A percentile compares a stretch with the other conserved stretches of the same genome.
phyloP scores from a whole-genome alignment of 2,797 vertebrate genomes.

The Melanotaenia maccullochi region DNA sequence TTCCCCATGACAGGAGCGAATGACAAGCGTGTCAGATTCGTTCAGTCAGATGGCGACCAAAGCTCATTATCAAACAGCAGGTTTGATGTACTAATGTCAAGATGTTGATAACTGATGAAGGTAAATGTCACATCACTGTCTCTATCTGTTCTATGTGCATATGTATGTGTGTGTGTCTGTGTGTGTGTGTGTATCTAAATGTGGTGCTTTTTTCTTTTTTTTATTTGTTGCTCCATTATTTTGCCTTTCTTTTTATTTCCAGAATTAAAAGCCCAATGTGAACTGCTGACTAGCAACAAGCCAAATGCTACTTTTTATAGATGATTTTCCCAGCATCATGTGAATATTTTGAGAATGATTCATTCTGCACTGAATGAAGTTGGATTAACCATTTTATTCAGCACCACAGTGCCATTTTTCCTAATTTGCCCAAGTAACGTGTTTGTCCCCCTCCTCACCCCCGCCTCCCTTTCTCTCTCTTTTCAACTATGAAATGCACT shows the following conservation, averaged over 20 bases:
- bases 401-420: conserved; percentile 13
- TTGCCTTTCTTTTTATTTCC: conserved; percentile 18
- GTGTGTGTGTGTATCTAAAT: conserved; percentile 33
- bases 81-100: conserved; percentile 78
- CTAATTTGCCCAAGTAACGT: conserved; percentile 35
- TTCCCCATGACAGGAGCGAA: conserved; percentile 64
- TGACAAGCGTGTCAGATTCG: conserved; percentile 69
- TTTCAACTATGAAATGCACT: conserved; percentile 34
- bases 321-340: conserved; percentile 26
- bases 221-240: conserved; percentile 9
- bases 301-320: conserved; percentile 2
- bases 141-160: conserved; percentile 46
- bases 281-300: conserved; percentile 17
- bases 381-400: conserved; percentile 34
- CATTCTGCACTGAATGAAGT: conserved; percentile 36
- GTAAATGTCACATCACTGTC: conserved; percentile 78
- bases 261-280: conserved; percentile 14
- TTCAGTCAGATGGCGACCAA: conserved; percentile 59
- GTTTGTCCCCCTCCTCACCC: conserved; percentile 1
- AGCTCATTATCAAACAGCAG: conserved; percentile 75
- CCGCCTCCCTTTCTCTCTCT: background rate
- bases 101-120: conserved; percentile 76
- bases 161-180: conserved; percentile 29
- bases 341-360: conserved; percentile 42
- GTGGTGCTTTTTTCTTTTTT: conserved; percentile 5